A percentile compares a stretch with the other conserved stretches of the same genome.
Conservation (phyloP, 2,888 invertebrate genomes). For the Salpingus planirostris region DNA sequence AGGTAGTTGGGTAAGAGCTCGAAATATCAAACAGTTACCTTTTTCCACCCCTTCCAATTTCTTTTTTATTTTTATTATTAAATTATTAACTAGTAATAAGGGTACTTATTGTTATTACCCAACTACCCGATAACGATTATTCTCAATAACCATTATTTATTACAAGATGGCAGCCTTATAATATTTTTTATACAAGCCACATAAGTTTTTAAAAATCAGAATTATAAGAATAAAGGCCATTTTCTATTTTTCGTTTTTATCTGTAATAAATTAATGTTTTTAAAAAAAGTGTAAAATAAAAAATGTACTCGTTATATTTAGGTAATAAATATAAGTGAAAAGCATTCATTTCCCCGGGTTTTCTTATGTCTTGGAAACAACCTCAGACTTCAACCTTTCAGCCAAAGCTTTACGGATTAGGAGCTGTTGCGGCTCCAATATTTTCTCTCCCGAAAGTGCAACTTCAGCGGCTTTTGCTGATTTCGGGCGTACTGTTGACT, state of each 20-base stretch:
- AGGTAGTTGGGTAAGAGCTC: too few species aligned
- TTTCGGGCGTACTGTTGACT: conserved; percentile 47
- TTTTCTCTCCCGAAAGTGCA: conserved; percentile 47
- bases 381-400: conserved; percentile 75
- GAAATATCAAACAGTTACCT: too few species aligned
- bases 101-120: conserved; percentile 14
- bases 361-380: conserved; percentile 45
- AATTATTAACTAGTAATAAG: too few species aligned
- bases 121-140: conserved; percentile 14
- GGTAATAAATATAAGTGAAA: conserved; percentile 40
- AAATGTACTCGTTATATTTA: conserved; percentile 42
- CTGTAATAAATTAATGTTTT: conserved; percentile 35
- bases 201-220: conserved; percentile 21
- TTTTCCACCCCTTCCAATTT: too few species aligned
- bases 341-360: conserved; percentile 6
- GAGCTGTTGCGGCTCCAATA: conserved; percentile 51
- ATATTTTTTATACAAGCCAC: conserved; percentile 37
- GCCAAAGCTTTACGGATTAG: conserved; percentile 78
- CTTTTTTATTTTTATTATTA: too few species aligned
- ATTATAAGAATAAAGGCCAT: conserved; percentile 25
- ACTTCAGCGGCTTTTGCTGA: conserved; percentile 69
- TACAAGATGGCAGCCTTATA: conserved; percentile 30
- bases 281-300: conserved; percentile 37
- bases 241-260: conserved; percentile 28
- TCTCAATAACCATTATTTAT: conserved; percentile 11